Conservation (phyloP, 1,140 invertebrate genomes). For the Eufriesea mexicana region DNA sequence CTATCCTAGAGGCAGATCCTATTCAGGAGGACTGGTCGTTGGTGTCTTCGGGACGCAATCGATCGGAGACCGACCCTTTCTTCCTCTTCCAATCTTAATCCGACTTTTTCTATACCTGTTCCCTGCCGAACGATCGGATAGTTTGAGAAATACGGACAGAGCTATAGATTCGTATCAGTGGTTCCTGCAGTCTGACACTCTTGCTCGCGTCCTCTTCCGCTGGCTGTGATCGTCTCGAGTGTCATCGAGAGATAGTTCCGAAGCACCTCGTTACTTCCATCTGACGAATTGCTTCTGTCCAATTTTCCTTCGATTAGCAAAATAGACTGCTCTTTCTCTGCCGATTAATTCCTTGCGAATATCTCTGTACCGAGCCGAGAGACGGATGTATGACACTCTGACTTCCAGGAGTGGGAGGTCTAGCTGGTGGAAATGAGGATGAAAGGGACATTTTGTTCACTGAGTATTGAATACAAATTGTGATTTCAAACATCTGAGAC, state of each 20-base stretch:
- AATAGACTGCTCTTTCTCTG: conserved; percentile 2
- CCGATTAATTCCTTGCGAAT: background rate
- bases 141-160: conserved; percentile 28
- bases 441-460: no score
- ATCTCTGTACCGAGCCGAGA: background rate
- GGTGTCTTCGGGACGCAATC: conserved; percentile 37
- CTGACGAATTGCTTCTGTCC: conserved; percentile 10
- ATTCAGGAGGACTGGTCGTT: conserved; percentile 40
- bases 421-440: no score
- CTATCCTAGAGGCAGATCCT: conserved; percentile 28
- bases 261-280: conserved; percentile 27
- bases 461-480: no score
- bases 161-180: conserved; percentile 53
- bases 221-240: conserved; percentile 18
- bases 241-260: conserved; percentile 1
- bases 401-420: background rate
- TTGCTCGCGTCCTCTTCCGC: background rate
- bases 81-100: conserved; percentile 32
- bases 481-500: no score
- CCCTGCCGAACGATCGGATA: conserved; percentile 40
- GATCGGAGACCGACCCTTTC: conserved; percentile 40
- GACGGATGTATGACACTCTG: background rate
- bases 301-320: conserved; percentile 22
- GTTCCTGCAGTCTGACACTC: background rate
- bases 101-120: conserved; percentile 48